Percentiles rank a stretch among this genome's conserved stretches.
Conservation (phyloP, 2,797 vertebrate species). For the Sebastolobus altivelis region DNA sequence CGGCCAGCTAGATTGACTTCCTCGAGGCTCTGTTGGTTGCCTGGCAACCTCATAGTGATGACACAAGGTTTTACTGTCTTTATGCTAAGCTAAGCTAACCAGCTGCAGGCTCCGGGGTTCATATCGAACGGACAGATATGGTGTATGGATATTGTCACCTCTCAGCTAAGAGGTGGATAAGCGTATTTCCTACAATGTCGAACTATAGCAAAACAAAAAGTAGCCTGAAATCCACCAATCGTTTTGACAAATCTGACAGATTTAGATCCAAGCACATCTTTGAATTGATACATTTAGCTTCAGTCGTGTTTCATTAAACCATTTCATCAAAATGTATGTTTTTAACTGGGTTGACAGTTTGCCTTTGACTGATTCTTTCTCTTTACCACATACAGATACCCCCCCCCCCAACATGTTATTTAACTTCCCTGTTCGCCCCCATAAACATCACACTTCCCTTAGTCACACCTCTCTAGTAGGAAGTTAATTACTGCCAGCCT, state of each 20-base stretch:
- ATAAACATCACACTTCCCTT: background rate
- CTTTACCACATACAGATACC: background rate
- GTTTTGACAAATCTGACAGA: background rate
- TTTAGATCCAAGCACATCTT: background rate
- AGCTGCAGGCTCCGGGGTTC: background rate
- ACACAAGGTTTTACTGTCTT: background rate
- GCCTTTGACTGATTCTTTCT: background rate
- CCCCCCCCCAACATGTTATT: slow-evolving; percentile 5
- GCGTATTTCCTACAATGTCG: background rate
- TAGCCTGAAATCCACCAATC: background rate
- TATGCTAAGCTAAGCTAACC: background rate
- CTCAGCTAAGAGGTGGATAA: background rate
- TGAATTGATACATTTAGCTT: background rate
- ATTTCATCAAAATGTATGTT: background rate
- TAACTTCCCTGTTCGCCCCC: background rate
- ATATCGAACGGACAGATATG: background rate
- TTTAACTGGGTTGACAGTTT: background rate
- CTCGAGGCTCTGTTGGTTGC: background rate
- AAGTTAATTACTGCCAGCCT: slow-evolving; percentile 21
- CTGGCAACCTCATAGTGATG: background rate
- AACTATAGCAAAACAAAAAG: background rate
- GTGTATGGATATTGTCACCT: background rate
- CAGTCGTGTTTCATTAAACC: background rate
- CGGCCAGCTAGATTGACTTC: background rate
- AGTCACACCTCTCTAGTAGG: slow-evolving; percentile 4